Percentiles rank a stretch among this genome's conserved stretches.
Evolutionary conservation across 2,888 invertebrate species (phyloP).

Genomic region (Drosophila prostipennis): DNA sequence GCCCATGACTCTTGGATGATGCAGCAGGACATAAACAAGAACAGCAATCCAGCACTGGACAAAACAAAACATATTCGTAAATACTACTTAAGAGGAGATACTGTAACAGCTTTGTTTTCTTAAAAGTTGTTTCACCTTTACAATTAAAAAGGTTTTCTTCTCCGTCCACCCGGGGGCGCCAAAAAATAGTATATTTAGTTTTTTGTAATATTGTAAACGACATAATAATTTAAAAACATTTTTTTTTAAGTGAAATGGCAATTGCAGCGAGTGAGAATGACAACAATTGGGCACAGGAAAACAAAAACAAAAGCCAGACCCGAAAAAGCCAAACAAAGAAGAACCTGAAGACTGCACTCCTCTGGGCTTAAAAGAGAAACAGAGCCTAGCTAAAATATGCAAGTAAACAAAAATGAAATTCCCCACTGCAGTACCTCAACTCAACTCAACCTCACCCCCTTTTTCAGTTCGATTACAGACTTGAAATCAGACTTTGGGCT

Average conservation of each 20-base stretch:
- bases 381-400: conserved; percentile 2
- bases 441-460: neutral
- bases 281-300: neutral
- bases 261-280: conserved; percentile 9
- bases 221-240: too few species aligned
- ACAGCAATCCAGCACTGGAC: conserved; percentile 9
- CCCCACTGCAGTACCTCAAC: neutral
- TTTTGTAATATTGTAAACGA: too few species aligned
- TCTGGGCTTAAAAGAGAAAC: neutral
- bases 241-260: neutral
- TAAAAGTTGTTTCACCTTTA: too few species aligned
- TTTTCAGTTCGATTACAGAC: conserved; percentile 62
- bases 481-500: conserved; percentile 33
- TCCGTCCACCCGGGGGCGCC: too few species aligned
- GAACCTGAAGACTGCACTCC: neutral
- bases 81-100: too few species aligned
- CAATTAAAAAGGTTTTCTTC: too few species aligned
- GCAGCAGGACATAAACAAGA: conserved; percentile 63
- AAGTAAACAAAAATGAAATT: conserved; percentile 2
- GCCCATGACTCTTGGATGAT: conserved; percentile 29
- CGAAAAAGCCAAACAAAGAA: neutral
- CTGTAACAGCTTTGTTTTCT: too few species aligned
- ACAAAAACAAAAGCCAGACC: neutral
- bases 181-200: too few species aligned
- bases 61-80: neutral